Evolutionary conservation across 1,140 invertebrate genomes (phyloP).

Genomic region (Palaemon carinicauda): DNA sequence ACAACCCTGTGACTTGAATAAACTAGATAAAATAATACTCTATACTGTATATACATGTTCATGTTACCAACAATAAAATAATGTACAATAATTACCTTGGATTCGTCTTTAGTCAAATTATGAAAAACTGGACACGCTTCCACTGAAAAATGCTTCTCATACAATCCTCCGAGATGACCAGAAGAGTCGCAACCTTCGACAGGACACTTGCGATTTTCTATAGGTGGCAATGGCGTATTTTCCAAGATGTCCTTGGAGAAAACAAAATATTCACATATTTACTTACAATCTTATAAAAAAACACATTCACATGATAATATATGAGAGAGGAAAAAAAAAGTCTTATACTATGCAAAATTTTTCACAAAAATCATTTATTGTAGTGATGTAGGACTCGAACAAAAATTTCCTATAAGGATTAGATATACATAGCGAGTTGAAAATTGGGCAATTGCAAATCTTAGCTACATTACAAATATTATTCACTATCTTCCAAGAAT

Average conservation of each 20-base stretch:
- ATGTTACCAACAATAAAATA: neutral
- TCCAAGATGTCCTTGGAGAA: slow-evolving; percentile 42
- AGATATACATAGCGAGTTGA: no score
- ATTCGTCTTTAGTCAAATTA: slow-evolving; percentile 83
- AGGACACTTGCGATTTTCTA: slow-evolving; percentile 78
- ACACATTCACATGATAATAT: neutral
- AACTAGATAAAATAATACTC: no score
- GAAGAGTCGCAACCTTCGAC: slow-evolving; percentile 87
- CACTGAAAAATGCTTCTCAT: slow-evolving; percentile 83
- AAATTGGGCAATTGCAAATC: no score
- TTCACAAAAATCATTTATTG: no score
- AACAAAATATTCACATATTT: neutral
- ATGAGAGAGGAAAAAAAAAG: no score
- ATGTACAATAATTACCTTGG: slow-evolving; percentile 71
- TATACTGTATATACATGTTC: no score
- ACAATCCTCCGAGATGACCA: slow-evolving; percentile 84
- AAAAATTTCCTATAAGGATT: no score
- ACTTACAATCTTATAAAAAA: neutral
- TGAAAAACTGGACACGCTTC: slow-evolving; percentile 91
- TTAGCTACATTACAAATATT: no score
- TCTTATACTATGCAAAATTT: no score
- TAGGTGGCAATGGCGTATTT: slow-evolving; percentile 57
- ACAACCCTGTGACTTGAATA: no score
- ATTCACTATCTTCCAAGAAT: no score
- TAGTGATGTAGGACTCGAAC: no score